These are phyloP conservation scores for Leptopilina boulardi DNA, from an alignment of 1,140 invertebrate genomes.

Conservation along the genomic window DNA sequence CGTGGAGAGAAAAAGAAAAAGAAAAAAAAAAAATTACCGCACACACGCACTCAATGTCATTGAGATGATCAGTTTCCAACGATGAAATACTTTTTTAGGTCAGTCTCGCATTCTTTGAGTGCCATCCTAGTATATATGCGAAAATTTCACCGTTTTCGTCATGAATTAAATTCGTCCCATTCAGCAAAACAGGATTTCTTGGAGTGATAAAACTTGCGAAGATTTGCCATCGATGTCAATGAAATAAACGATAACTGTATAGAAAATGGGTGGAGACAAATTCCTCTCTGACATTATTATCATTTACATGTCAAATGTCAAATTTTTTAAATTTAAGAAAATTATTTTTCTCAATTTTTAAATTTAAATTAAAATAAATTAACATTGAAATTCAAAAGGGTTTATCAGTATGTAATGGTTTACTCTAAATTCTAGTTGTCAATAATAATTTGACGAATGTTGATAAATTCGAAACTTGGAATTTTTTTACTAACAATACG, in stretches of 20 bases:
- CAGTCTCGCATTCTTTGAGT: conserved; percentile 17
- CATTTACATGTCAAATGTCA: conserved; percentile 17
- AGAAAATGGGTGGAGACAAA: conserved; percentile 26
- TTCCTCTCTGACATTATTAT: not conserved
- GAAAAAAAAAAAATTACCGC: too few relatives aligned
- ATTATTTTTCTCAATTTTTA: too few relatives aligned
- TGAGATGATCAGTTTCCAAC: not conserved
- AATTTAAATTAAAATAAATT: too few relatives aligned
- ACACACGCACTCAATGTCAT: not conserved
- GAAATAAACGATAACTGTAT: conserved; percentile 8
- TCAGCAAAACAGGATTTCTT: conserved; percentile 27
- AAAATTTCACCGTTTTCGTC: conserved; percentile 33
- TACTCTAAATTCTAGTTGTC: too few relatives aligned
- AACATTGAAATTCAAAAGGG: too few relatives aligned
- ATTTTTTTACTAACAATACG: too few relatives aligned
- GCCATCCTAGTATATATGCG: conserved; percentile 17
- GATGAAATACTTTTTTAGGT: conserved; percentile 20
- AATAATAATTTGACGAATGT: too few relatives aligned
- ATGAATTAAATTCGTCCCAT: conserved; percentile 10
- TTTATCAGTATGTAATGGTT: too few relatives aligned
- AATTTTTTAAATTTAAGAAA: not conserved
- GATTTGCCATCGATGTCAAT: not conserved
- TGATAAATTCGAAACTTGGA: too few relatives aligned
- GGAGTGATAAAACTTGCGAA: conserved; percentile 1
- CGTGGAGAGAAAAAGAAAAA: too few relatives aligned